Evolutionary conservation across 2,113 vertebrate species (phyloP).

Genomic region (Corythaeola cristata): DNA sequence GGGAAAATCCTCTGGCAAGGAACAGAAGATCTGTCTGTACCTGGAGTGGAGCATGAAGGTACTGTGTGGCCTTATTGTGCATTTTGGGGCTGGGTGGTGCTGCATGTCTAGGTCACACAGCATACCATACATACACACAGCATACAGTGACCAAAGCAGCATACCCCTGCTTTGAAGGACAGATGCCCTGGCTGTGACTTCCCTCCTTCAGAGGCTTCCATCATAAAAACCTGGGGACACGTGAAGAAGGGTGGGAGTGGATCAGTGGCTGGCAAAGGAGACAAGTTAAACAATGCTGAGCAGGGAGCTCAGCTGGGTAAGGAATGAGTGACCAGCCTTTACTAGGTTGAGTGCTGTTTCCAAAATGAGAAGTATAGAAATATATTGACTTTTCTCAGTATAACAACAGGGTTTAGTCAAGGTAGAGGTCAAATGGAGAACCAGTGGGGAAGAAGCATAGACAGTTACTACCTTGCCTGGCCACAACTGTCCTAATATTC

Average conservation of each 20-base stretch:
- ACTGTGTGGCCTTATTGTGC: not conserved
- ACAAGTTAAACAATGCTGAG: not conserved
- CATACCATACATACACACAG: too few species aligned
- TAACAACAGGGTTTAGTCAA: not conserved
- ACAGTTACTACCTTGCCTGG: not conserved
- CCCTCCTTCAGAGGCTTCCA: not conserved
- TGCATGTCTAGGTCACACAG: not conserved
- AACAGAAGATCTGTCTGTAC: constrained; percentile 95
- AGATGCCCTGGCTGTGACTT: not conserved
- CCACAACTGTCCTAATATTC: not conserved
- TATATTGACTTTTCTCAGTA: not conserved
- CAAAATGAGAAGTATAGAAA: not conserved
- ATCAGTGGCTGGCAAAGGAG: not conserved
- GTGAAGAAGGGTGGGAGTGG: not conserved
- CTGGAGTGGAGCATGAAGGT: constrained; percentile 99
- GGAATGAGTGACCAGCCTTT: not conserved
- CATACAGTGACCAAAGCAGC: not conserved
- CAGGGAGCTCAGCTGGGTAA: not conserved
- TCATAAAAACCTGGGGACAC: not conserved
- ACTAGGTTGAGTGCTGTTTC: not conserved
- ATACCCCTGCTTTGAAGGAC: not conserved
- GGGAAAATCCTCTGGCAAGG: constrained; percentile 99
- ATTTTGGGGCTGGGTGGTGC: not conserved
- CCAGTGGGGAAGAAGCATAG: not conserved
- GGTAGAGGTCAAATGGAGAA: not conserved